These are phyloP conservation scores for Bubo bubo DNA, from an alignment of 2,113 vertebrate genomes.

Conservation along the genomic window DNA sequence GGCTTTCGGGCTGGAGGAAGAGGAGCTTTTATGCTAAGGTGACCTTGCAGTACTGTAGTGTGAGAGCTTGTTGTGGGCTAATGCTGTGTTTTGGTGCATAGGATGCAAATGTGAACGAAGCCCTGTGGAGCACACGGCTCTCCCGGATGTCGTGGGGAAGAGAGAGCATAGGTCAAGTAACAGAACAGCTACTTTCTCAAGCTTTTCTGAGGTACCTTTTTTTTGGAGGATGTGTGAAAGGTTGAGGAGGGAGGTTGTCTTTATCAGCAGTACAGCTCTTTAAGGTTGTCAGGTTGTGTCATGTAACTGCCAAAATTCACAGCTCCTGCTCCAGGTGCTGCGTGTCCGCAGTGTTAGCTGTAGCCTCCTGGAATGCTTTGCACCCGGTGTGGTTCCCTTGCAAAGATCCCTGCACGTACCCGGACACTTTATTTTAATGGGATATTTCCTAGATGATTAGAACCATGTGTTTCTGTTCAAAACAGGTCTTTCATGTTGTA, in stretches of 20 bases:
- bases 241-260: not conserved
- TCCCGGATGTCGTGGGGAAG: rapidly evolving
- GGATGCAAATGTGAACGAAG: not conserved
- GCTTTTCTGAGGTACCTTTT: not conserved
- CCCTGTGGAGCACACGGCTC: not conserved
- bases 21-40: not conserved
- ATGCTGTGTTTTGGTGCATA: not conserved
- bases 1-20: not conserved
- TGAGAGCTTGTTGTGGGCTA: not conserved
- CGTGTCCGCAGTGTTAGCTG: not conserved
- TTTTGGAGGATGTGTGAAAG: not conserved
- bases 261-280: not conserved
- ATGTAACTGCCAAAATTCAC: not conserved
- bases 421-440: not conserved
- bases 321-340: not conserved
- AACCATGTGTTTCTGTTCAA: not conserved
- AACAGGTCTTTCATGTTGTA: not conserved
- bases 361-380: not conserved
- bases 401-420: not conserved
- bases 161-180: not conserved
- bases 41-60: not conserved
- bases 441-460: not conserved
- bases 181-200: not conserved
- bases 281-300: not conserved
- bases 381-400: not conserved